These are phyloP conservation scores for Myripristis jacobus DNA, from an alignment of 2,797 vertebrate genomes.

Conservation along the genomic window DNA sequence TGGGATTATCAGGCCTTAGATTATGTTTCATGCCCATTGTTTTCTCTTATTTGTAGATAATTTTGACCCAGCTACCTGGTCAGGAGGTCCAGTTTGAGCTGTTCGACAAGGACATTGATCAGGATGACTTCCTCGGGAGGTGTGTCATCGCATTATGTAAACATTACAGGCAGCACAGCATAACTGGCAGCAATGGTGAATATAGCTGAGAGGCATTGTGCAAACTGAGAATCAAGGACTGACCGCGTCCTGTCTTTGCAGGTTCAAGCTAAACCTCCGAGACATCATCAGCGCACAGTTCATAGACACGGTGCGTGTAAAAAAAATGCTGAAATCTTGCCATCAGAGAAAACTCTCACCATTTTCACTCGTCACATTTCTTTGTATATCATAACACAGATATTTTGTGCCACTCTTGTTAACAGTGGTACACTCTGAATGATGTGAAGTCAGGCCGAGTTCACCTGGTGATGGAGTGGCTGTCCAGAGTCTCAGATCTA, in stretches of 20 bases:
- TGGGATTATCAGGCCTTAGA: not conserved
- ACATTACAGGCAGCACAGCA: not conserved
- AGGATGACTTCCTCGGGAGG: slow-evolving; percentile 95
- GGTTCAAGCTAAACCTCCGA: slow-evolving; percentile 89
- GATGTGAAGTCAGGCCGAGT: slow-evolving; percentile 92
- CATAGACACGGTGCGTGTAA: slow-evolving; percentile 87
- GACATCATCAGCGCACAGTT: slow-evolving; percentile 85
- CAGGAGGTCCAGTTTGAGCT: slow-evolving; percentile 92
- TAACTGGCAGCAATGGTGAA: not conserved
- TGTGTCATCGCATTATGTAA: slow-evolving; percentile 48
- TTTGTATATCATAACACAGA: accelerated
- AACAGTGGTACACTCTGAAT: slow-evolving; percentile 92
- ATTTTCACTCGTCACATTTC: not conserved
- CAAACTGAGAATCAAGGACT: not conserved
- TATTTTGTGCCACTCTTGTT: slow-evolving; percentile 10
- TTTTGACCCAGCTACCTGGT: slow-evolving; percentile 89
- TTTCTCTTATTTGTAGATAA: slow-evolving; percentile 77
- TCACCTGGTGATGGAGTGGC: slow-evolving; percentile 90
- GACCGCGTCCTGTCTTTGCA: slow-evolving; percentile 67
- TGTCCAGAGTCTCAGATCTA: slow-evolving; percentile 81
- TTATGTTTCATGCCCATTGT: not conserved
- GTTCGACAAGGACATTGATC: slow-evolving; percentile 94
- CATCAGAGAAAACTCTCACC: not conserved
- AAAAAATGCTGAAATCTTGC: not conserved
- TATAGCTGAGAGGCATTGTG: not conserved